Evolutionary conservation across 2,888 invertebrate species (phyloP).

Genomic region (Endomychus coccineus): DNA sequence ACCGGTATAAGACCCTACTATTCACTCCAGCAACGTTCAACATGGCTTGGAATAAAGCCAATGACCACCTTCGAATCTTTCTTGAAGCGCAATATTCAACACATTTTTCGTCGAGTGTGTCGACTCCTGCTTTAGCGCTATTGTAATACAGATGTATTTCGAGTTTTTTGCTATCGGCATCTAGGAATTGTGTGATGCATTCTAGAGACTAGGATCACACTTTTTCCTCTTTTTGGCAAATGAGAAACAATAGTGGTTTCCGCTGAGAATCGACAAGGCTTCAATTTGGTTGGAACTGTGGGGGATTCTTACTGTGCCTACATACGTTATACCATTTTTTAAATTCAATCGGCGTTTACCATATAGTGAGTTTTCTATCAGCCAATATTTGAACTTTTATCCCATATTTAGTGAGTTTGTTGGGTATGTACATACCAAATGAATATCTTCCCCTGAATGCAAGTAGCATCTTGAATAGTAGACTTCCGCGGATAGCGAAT

Average conservation of each 20-base stretch:
- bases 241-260: constrained; percentile 13
- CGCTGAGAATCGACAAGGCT: background rate
- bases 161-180: constrained; percentile 18
- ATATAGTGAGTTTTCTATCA: no score
- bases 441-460: constrained; percentile 18
- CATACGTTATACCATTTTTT: background rate
- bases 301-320: constrained; percentile 1
- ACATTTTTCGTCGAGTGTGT: constrained; percentile 23
- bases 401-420: constrained; percentile 18
- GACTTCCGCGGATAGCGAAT: no score
- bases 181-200: constrained; percentile 21
- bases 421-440: constrained; percentile 22
- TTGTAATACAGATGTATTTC: constrained; percentile 25
- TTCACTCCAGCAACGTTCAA: constrained; percentile 20
- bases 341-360: no score
- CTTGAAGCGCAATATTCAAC: constrained; percentile 20
- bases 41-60: constrained; percentile 21
- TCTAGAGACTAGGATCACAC: constrained; percentile 20
- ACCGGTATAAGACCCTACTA: no score
- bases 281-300: no score
- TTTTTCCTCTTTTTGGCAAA: constrained; percentile 20
- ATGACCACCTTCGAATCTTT: no score
- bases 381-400: constrained; percentile 4
- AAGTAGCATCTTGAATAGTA: no score
- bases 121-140: constrained; percentile 22